Evolutionary conservation across 1,140 invertebrate species (phyloP).

Genomic region (Halictus rubicundus): DNA sequence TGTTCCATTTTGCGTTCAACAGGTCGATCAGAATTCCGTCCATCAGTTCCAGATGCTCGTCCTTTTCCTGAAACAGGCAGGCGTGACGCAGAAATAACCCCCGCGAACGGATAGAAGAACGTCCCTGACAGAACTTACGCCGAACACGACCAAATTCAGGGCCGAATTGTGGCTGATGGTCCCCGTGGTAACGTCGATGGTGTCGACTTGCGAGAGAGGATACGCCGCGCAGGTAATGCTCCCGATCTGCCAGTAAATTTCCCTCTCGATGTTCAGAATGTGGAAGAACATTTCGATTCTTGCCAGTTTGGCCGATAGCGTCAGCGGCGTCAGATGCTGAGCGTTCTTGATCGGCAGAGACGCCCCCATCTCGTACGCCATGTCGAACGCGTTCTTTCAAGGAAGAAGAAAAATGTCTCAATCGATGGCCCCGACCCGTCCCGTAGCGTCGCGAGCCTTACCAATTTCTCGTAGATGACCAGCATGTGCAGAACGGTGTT

Average conservation of each 20-base stretch:
- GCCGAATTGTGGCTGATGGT: conserved; percentile 96
- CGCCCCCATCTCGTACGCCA: conserved; percentile 95
- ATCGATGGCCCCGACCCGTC: not conserved
- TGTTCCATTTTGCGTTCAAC: conserved; percentile 98
- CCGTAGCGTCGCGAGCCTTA: conserved; percentile 73
- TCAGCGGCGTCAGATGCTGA: conserved; percentile 94
- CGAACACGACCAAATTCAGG: conserved; percentile 98
- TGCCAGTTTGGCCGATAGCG: conserved; percentile 95
- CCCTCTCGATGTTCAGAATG: conserved; percentile 95
- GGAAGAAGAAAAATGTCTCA: not conserved
- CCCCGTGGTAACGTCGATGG: conserved; percentile 95
- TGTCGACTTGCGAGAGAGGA: conserved; percentile 97
- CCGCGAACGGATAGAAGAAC: not conserved
- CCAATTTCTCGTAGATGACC: conserved; percentile 97
- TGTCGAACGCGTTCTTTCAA: conserved; percentile 93
- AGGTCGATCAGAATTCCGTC: conserved; percentile 97
- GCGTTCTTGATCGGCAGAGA: conserved; percentile 92
- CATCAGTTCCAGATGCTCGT: conserved; percentile 96
- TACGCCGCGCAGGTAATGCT: conserved; percentile 98
- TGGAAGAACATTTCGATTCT: conserved; percentile 97
- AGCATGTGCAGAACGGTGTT: conserved; percentile 98
- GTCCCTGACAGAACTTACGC: conserved; percentile 83
- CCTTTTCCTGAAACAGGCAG: conserved; percentile 87
- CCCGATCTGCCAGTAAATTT: conserved; percentile 98
- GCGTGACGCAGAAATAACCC: not conserved